These are phyloP conservation scores for Drosophila lini DNA, from an alignment of 1,140 invertebrate species.

Conservation along the genomic window DNA sequence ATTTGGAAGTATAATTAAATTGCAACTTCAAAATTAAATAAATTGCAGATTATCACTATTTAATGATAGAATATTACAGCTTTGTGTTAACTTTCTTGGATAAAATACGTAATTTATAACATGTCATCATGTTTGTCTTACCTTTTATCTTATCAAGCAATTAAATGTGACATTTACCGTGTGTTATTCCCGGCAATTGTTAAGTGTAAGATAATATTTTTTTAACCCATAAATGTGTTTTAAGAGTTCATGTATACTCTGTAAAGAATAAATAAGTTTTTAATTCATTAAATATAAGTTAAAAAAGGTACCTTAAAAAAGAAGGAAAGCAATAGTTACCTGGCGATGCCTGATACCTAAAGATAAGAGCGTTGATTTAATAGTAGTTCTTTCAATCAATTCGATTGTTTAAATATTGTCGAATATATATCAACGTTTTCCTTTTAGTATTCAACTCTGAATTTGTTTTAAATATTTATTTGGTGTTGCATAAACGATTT, in stretches of 20 bases:
- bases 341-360: no score
- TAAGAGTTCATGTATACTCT: background rate
- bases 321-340: no score
- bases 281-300: no score
- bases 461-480: conserved; percentile 54
- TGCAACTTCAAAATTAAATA: background rate
- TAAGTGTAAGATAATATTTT: background rate
- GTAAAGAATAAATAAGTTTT: background rate
- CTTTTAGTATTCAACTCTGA: conserved; percentile 15
- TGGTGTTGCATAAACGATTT: conserved; percentile 66
- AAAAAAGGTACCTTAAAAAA: no score
- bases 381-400: no score
- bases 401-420: background rate
- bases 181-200: background rate
- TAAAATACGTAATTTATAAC: conserved; percentile 4
- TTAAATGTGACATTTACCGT: background rate
- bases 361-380: no score
- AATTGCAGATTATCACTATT: no score
- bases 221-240: background rate
- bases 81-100: background rate
- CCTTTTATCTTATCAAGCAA: conserved; percentile 16
- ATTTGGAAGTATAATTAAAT: background rate
- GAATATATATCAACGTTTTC: background rate
- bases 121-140: background rate
- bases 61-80: background rate